Conservation (phyloP, 2,113 vertebrate genomes). For the Myrmophylax atrothorax region DNA sequence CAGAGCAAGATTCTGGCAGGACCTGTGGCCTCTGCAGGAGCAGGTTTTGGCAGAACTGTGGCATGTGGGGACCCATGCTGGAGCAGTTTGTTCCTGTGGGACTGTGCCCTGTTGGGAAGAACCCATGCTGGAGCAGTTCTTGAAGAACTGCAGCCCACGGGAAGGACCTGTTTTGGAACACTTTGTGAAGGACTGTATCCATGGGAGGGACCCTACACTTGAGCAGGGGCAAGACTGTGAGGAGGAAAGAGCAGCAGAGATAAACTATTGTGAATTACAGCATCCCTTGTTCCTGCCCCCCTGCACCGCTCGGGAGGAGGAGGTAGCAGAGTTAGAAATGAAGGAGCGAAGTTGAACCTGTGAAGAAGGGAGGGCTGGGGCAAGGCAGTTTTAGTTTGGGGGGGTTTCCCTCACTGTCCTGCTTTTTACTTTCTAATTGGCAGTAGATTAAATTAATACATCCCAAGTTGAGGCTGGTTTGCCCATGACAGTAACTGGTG, state of each 20-base stretch:
- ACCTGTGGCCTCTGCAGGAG: neutral
- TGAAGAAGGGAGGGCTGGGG: neutral
- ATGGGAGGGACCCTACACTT: fast-evolving
- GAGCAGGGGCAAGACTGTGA: neutral
- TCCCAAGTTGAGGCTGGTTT: neutral
- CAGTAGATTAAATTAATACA: neutral
- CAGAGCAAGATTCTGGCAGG: neutral
- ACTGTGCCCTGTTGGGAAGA: neutral
- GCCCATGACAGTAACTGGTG: neutral
- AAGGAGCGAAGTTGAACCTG: neutral
- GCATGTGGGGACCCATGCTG: neutral
- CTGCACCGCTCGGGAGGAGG: neutral
- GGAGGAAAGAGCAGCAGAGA: neutral
- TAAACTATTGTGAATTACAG: neutral
- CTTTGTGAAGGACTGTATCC: neutral
- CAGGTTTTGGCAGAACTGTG: neutral
- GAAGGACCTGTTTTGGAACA: neutral
- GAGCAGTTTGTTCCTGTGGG: neutral
- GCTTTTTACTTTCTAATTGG: neutral
- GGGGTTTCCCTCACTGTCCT: neutral
- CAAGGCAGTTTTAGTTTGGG: neutral
- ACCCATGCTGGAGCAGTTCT: neutral
- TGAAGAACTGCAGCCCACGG: neutral
- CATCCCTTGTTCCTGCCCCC: neutral
- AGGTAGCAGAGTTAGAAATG: neutral